These are phyloP conservation scores for Yponomeuta sedellus DNA, from an alignment of 2,888 invertebrate species.

Conservation along the genomic window DNA sequence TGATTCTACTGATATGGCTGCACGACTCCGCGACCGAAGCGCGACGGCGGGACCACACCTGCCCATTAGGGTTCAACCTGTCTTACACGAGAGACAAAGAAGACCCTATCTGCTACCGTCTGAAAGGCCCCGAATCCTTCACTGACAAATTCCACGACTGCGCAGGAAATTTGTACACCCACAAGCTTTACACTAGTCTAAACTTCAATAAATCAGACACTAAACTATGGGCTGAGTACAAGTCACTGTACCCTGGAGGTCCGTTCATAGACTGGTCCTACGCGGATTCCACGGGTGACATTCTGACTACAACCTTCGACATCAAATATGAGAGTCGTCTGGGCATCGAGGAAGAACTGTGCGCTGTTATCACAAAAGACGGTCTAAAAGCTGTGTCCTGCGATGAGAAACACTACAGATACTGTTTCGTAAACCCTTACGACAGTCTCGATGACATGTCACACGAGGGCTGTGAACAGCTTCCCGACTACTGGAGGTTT, in stretches of 20 bases:
- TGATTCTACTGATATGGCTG: slow-evolving; percentile 32
- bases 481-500: slow-evolving; percentile 40
- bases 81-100: slow-evolving; percentile 33
- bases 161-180: slow-evolving; percentile 51
- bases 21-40: slow-evolving; percentile 29
- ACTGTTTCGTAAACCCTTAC: slow-evolving; percentile 57
- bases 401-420: slow-evolving; percentile 50
- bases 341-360: slow-evolving; percentile 45
- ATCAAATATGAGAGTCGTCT: slow-evolving; percentile 35
- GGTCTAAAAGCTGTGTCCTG: slow-evolving; percentile 52
- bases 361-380: slow-evolving; percentile 46
- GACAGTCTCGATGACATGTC: slow-evolving; percentile 31
- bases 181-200: slow-evolving; percentile 41
- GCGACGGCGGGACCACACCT: slow-evolving; percentile 30
- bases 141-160: slow-evolving; percentile 54
- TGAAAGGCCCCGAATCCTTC: slow-evolving; percentile 56
- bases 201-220: slow-evolving; percentile 28
- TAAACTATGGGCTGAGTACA: slow-evolving; percentile 64
- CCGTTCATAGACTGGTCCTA: slow-evolving; percentile 59
- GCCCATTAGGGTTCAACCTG: slow-evolving; percentile 57
- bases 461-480: slow-evolving; percentile 40
- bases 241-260: slow-evolving; percentile 56
- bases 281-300: slow-evolving; percentile 41
- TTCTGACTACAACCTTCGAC: slow-evolving; percentile 38
- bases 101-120: slow-evolving; percentile 48